Evolutionary conservation across 2,888 invertebrate species (phyloP).

Genomic region (Idaea biselata): DNA sequence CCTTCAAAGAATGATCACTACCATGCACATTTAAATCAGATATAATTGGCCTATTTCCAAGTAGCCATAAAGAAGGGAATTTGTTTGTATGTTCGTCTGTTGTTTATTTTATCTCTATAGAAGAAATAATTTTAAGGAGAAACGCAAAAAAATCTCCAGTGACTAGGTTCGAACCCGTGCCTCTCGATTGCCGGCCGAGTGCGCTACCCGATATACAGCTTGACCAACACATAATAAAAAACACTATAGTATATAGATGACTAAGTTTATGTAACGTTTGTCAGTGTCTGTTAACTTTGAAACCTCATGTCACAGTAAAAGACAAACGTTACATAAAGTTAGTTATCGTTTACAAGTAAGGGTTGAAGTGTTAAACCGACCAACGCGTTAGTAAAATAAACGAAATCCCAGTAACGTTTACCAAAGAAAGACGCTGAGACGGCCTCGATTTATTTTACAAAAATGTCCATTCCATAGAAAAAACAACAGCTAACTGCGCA

Average conservation of each 20-base stretch:
- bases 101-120: not conserved
- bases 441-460: not conserved
- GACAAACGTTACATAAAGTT: too few relatives aligned
- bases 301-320: too few relatives aligned
- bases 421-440: not conserved
- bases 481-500: slow-evolving; percentile 8
- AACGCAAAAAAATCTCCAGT: not conserved
- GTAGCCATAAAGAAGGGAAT: slow-evolving; percentile 34
- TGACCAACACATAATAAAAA: too few relatives aligned
- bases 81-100: slow-evolving; percentile 4
- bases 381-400: not conserved
- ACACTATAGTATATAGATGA: too few relatives aligned
- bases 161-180: too few relatives aligned
- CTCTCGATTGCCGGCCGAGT: too few relatives aligned
- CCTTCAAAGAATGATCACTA: slow-evolving; percentile 47
- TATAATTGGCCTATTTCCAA: slow-evolving; percentile 70
- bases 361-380: too few relatives aligned
- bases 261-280: too few relatives aligned
- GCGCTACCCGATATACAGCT: too few relatives aligned
- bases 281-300: too few relatives aligned
- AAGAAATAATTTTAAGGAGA: not conserved
- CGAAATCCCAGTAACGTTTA: not conserved
- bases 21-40: slow-evolving; percentile 74
- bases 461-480: slow-evolving; percentile 19
- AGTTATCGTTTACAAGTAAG: too few relatives aligned